These are phyloP conservation scores for Orius insidiosus DNA, from an alignment of 1,140 invertebrate species.

Conservation along the genomic window DNA sequence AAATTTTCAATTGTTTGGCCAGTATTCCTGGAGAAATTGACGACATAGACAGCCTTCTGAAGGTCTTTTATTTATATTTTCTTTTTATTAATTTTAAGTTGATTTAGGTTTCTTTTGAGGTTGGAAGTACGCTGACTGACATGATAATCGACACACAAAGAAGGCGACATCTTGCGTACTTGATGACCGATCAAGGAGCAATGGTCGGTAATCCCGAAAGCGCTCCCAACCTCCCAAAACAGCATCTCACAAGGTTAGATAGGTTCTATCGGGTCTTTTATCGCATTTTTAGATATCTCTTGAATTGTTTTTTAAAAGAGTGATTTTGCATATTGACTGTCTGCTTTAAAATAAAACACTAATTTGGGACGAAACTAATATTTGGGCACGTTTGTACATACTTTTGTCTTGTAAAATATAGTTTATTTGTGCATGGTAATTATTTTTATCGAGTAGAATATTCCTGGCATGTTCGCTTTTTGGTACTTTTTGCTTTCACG, in stretches of 20 bases:
- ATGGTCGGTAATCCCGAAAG: constrained; percentile 79
- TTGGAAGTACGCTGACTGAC: constrained; percentile 58
- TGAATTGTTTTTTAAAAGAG: not conserved
- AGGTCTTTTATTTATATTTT: constrained; percentile 28
- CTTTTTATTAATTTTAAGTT: constrained; percentile 4
- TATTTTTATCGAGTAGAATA: too few relatives aligned
- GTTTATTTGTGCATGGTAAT: too few relatives aligned
- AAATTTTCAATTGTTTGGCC: constrained; percentile 92
- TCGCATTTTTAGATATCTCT: too few relatives aligned
- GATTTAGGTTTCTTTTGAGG: constrained; percentile 33
- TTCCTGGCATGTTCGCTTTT: too few relatives aligned
- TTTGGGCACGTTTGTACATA: not conserved
- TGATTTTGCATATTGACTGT: not conserved
- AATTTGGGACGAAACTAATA: not conserved
- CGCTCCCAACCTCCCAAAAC: constrained; percentile 78
- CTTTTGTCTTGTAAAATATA: too few relatives aligned
- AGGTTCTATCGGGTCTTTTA: constrained; percentile 7
- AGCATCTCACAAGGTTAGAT: constrained; percentile 50
- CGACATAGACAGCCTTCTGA: constrained; percentile 65
- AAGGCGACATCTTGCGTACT: constrained; percentile 77
- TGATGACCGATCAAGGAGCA: constrained; percentile 91
- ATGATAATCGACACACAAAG: constrained; percentile 79
- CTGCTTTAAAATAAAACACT: not conserved
- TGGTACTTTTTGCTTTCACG: too few relatives aligned
- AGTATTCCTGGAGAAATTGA: constrained; percentile 86